Conservation (phyloP, 2,888 invertebrate species). For the Pristionchus exspectatus region DNA sequence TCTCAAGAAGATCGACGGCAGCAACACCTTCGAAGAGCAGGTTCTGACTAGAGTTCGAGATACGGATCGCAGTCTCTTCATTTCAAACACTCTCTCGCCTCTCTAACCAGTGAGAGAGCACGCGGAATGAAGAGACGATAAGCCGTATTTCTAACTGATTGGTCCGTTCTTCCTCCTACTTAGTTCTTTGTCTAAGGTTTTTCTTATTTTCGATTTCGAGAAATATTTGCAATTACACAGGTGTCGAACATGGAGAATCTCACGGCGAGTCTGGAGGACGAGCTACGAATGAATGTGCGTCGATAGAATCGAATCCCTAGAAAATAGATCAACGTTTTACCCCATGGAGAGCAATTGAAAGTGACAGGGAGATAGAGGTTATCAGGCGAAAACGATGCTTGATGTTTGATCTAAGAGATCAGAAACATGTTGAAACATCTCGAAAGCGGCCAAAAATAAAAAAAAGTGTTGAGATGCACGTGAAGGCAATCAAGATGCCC, state of each 20-base stretch:
- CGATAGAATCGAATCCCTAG: no score
- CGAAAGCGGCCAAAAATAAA: neutral
- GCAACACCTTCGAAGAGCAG: conserved; percentile 50
- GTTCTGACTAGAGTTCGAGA: no score
- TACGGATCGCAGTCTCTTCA: no score
- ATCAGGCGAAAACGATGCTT: no score
- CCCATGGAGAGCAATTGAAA: no score
- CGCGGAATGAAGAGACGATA: no score
- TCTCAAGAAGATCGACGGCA: conserved; percentile 29
- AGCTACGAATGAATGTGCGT: conserved; percentile 69
- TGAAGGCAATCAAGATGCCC: conserved; percentile 69
- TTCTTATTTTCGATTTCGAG: neutral
- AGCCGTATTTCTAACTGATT: no score
- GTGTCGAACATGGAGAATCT: conserved; percentile 64
- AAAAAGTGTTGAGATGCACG: conserved; percentile 65
- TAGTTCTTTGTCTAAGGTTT: no score
- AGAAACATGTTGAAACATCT: neutral
- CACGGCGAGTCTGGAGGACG: conserved; percentile 66
- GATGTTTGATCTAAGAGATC: neutral
- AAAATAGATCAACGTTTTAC: no score
- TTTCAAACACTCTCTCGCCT: no score
- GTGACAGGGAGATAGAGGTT: no score
- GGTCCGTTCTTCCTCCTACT: neutral
- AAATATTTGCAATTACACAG: conserved; percentile 41
- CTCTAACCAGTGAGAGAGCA: no score